Evolutionary conservation across 35 echinoderm and acorn worm genomes (phyloP), one percentile per base, ranked within the genome.

Genomic region (Apostichopus californicus): DNA sequence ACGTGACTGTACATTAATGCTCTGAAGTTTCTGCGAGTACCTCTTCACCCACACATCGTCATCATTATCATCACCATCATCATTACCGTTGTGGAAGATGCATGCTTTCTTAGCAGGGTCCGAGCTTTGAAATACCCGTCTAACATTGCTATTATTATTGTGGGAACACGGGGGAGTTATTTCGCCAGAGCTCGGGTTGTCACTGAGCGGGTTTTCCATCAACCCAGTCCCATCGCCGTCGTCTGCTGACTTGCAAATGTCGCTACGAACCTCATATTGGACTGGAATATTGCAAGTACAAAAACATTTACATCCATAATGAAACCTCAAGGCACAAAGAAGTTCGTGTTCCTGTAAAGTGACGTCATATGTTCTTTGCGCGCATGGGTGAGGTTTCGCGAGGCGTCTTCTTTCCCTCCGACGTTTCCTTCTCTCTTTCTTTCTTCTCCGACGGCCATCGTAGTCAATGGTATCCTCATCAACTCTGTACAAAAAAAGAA

Each of bases 401-500:
- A 85, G 17, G 9, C 81, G 81, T 85, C 55, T 85, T 20, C 81
- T 25, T 59, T 85, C 55, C 54, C 81, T 56, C 17, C 81, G 81
- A 58, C 17, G 81, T 85, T 55, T 85, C 5, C 57, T 17, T 58
- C 55, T 56, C 6, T 85, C 81, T 85, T 58, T 56, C 17, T 58
- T 54, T 26, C 52, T 54, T 83, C 12, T 83, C 28, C 80, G 80
- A 9, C 28, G 28, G 52, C 52, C 80, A 83, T 83, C 80, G 80
- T 83, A 83, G 53, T 83, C 80, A 57, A 83, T 83, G 28, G 28
- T 83, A 55, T 83, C 80, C 53, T 83, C 80, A 83, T 54, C 80
- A 55, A 83, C 80, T 55, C 80, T 83, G 80, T 12, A 58, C 13
- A n/a, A 12, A 20, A 20, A 25, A 80, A 24, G 34, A 80, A 80